Conservation (phyloP, 2,113 vertebrate genomes). For the Panthera tigris region DNA sequence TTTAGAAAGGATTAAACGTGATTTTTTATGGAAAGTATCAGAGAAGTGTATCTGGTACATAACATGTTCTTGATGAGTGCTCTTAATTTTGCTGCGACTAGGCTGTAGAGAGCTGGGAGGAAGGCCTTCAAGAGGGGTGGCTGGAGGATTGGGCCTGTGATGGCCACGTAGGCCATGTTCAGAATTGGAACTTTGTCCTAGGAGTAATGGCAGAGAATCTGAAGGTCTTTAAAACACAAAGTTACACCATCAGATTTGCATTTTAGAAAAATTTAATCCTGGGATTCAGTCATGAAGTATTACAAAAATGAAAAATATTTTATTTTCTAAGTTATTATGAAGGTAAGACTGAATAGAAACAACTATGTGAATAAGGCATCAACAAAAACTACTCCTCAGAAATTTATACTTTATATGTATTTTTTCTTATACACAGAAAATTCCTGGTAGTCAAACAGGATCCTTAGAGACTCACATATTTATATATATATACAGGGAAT, state of each 20-base stretch:
- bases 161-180: neutral
- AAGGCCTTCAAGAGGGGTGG: fast-evolving
- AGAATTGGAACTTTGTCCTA: neutral
- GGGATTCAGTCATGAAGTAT: neutral
- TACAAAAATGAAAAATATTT: neutral
- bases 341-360: neutral
- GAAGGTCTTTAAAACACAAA: neutral
- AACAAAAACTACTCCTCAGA: neutral
- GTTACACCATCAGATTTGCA: neutral
- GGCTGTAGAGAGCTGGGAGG: neutral
- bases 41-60: neutral
- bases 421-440: neutral
- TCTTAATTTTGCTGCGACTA: neutral
- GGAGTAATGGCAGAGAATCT: neutral
- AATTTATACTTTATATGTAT: neutral
- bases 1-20: neutral
- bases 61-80: neutral
- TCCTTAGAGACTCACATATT: neutral
- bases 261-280: neutral
- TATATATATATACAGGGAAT: neutral
- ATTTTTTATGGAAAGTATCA: neutral
- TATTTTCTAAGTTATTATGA: neutral
- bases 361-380: neutral
- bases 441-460: neutral
- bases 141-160: too few relatives aligned